Base-by-base conservation (phyloP, 2,797 vertebrate genomes). In the Pseudotriccus pelzelni region DNA sequence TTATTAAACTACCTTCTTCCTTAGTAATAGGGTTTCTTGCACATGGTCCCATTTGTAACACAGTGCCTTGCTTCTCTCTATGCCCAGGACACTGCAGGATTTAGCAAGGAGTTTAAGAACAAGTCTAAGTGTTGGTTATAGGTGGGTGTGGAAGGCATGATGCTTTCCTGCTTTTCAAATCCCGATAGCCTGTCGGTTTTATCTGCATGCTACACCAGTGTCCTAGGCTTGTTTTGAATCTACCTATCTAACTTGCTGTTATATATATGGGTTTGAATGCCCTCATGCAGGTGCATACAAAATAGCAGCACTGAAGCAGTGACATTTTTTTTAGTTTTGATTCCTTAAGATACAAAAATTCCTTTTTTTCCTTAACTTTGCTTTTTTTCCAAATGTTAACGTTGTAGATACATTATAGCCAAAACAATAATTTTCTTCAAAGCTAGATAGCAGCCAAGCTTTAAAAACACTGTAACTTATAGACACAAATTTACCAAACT, bases 181-280 rank as follows among this genome's bases (percentile, higher is more conserved):
- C 39, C 36, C 53, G 5, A 12, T 49, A 81, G 8, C 32, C n/a
- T 47, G 1, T 88, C 11, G 9, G 12, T 69, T 75, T 62, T 36
- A 43, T 36, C 41, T 53, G 18, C 25, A 6, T 50, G 15, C 25
- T 39, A 69, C 55, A 30, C 39, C n/a, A 14, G 28, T 60, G 21
- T 62, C 20, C 23, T 56, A 7, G 39, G 37, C 24, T 68, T 81
- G 30, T 53, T 78, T 56, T 39, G 21, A n/a, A 41, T 14, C 16
- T 77, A 2, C 55, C n/a, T 25, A 20, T 28, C 11, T 50, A n/a
- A 34, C 11, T 15, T 74, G 13, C 59, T 72, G 8, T 37, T 59
- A 3, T 0, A 1, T 59, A 3, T 0, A 1, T 28, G 15, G 20
- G 36, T 16, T 60, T 78, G 52, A 37, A 49, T 20, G 12, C 17